Conservation (phyloP, 2,888 invertebrate species). For the Plebejus anna region DNA sequence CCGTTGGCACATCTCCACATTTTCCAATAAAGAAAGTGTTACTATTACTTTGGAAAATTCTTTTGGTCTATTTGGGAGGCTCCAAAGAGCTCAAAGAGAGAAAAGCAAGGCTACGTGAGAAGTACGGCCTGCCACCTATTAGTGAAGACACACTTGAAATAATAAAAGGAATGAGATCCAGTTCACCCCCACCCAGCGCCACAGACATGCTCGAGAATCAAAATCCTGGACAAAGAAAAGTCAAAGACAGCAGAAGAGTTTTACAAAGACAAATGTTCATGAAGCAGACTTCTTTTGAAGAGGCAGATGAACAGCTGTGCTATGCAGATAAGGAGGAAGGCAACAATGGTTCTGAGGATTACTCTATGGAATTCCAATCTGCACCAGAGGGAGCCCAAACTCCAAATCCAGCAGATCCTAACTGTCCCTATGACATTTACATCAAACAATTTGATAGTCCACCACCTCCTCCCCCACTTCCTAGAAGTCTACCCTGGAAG, state of each 20-base stretch:
- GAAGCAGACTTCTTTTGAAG: conserved; percentile 95
- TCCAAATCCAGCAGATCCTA: conserved; percentile 54
- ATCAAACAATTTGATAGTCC: conserved; percentile 71
- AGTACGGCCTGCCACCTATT: conserved; percentile 85
- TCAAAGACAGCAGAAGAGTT: conserved; percentile 80
- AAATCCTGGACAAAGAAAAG: conserved; percentile 84
- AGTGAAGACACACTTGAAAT: conserved; percentile 97
- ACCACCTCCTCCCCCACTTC: conserved; percentile 69
- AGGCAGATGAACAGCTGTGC: conserved; percentile 84
- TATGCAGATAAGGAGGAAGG: conserved; percentile 85
- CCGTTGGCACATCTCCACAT: conserved; percentile 96
- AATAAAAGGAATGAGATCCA: conserved; percentile 95
- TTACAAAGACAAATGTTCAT: conserved; percentile 88
- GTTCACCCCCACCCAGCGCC: conserved; percentile 96
- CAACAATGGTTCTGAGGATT: conserved; percentile 81
- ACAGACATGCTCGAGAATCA: conserved; percentile 93
- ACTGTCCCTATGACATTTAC: conserved; percentile 67
- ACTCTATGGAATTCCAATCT: conserved; percentile 80
- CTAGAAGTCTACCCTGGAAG: conserved; percentile 92
- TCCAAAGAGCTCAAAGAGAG: conserved; percentile 89
- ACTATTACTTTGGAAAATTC: conserved; percentile 95
- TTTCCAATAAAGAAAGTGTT: conserved; percentile 99
- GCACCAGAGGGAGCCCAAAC: conserved; percentile 65
- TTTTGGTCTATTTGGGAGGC: conserved; percentile 95
- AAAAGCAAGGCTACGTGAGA: conserved; percentile 85